These are phyloP conservation scores for Carcinoscorpius rotundicauda DNA, from an alignment of 1,140 invertebrate species.

Conservation along the genomic window DNA sequence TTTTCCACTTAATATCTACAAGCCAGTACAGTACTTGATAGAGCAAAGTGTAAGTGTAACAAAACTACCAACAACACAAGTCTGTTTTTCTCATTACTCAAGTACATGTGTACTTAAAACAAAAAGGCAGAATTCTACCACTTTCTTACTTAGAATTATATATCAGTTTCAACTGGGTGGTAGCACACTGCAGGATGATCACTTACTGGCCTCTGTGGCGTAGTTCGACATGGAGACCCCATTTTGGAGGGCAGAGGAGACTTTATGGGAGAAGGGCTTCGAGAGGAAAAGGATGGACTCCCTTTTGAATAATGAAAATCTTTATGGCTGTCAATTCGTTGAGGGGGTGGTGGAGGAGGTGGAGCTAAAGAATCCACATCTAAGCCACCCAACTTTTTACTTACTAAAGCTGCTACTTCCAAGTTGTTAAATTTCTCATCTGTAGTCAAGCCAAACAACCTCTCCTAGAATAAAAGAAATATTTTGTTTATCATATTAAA, in stretches of 20 bases:
- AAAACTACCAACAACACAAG: no score
- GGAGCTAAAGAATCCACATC: constrained; percentile 5
- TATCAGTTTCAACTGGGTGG: constrained; percentile 21
- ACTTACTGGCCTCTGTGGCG: not conserved
- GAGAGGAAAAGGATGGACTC: constrained; percentile 5
- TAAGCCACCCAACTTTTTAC: constrained; percentile 18
- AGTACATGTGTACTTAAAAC: no score
- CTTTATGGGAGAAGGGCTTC: constrained; percentile 1
- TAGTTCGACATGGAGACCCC: no score
- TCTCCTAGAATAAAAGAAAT: constrained; percentile 5
- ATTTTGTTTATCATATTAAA: not conserved
- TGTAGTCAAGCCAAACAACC: constrained; percentile 7
- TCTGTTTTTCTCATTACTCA: no score
- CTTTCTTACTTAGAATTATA: not conserved
- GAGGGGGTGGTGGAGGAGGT: constrained; percentile 4
- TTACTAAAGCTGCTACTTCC: constrained; percentile 24
- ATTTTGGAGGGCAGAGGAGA: not conserved
- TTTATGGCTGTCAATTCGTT: constrained; percentile 13
- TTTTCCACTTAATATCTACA: no score
- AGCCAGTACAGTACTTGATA: no score
- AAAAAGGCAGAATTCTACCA: no score
- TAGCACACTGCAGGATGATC: constrained; percentile 9
- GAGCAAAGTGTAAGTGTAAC: no score
- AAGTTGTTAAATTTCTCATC: constrained; percentile 24
- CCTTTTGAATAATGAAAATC: not conserved